phyloP scores from a whole-genome alignment of 2,888 invertebrate species.

The Caenorhabditis afra region DNA sequence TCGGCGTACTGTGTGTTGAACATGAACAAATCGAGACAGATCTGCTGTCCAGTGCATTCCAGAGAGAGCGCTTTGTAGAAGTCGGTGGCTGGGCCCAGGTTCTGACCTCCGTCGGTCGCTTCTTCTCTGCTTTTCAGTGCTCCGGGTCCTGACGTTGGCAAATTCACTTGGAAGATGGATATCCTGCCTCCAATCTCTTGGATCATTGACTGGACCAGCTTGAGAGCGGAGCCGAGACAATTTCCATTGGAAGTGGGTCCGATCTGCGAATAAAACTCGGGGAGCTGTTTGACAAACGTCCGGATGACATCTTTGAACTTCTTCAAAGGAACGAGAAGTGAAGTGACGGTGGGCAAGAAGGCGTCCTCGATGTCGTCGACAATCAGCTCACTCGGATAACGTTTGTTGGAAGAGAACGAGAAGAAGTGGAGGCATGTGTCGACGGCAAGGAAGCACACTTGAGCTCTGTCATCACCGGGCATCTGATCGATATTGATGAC shows the following conservation, averaged over 20 bases:
- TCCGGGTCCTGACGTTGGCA: conserved; percentile 88
- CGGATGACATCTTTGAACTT: conserved; percentile 86
- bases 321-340: conserved; percentile 91
- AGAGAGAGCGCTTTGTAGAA: conserved; percentile 96
- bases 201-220: conserved; percentile 93
- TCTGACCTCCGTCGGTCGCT: conserved; percentile 87
- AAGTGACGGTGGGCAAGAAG: conserved; percentile 94
- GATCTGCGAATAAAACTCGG: conserved; percentile 85
- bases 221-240: conserved; percentile 93
- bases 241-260: conserved; percentile 85
- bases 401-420: conserved; percentile 80
- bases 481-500: conserved; percentile 89
- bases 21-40: conserved; percentile 91
- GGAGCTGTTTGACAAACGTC: conserved; percentile 81
- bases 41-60: conserved; percentile 89
- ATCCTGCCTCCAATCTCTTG: conserved; percentile 94
- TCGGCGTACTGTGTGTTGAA: conserved; percentile 94
- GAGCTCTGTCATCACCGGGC: conserved; percentile 93
- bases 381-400: conserved; percentile 83
- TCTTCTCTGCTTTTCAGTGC: conserved; percentile 90
- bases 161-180: conserved; percentile 92
- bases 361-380: conserved; percentile 94
- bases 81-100: conserved; percentile 95
- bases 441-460: conserved; percentile 91
- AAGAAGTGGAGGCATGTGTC: conserved; percentile 95